phyloP scores from a whole-genome alignment of 2,888 invertebrate species.

The Cremastinae sp. region DNA sequence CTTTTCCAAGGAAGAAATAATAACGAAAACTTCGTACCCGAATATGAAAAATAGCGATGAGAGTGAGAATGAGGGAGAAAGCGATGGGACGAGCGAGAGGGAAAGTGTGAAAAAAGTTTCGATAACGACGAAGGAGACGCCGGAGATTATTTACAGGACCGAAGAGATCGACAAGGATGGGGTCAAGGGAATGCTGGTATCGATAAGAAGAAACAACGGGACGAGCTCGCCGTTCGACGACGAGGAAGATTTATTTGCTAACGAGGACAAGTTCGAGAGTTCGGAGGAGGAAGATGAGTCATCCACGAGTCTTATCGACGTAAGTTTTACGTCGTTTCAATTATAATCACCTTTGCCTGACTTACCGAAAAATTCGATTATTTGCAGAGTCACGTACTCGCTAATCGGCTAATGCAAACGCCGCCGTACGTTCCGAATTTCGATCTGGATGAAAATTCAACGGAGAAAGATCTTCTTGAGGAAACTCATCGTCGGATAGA shows the following conservation, averaged over 20 bases:
- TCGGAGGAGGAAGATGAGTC: constrained; percentile 44
- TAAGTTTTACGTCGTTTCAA: constrained; percentile 60
- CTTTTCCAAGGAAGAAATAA: constrained; percentile 70
- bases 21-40: constrained; percentile 69
- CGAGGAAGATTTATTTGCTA: neutral
- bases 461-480: constrained; percentile 9
- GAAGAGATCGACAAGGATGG: constrained; percentile 69
- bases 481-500: constrained; percentile 10
- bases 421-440: constrained; percentile 29
- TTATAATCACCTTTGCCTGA: constrained; percentile 67
- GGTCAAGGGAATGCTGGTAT: constrained; percentile 66
- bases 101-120: constrained; percentile 66
- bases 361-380: constrained; percentile 70
- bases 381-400: constrained; percentile 66
- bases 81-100: neutral
- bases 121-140: constrained; percentile 68
- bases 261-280: constrained; percentile 23
- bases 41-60: constrained; percentile 40
- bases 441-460: neutral
- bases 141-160: constrained; percentile 67
- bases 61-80: neutral
- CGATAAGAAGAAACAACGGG: constrained; percentile 66
- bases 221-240: constrained; percentile 39
- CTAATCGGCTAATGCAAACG: constrained; percentile 57
- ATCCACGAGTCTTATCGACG: constrained; percentile 43